Evolutionary conservation across 1,140 invertebrate genomes (phyloP), one percentile per base, ranked within the genome.

Genomic region (Megalopta genalis): DNA sequence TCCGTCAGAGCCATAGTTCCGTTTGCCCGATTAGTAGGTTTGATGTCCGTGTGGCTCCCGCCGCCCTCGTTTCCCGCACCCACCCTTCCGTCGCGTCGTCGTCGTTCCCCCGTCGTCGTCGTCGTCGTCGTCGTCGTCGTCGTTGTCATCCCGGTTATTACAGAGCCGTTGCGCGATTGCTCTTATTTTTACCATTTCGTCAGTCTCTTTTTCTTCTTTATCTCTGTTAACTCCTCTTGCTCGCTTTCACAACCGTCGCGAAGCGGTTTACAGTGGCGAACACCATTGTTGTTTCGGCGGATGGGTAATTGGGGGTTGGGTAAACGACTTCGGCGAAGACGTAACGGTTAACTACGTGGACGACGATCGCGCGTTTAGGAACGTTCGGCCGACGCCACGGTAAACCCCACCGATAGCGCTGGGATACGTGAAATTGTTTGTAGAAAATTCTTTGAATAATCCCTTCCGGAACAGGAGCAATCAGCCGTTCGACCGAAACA

Each of bases 1-100:
- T 76, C 74, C 59, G 67, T 27, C 67, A 66, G 57, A 63, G 67
- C 37, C 46, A 32, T 12, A 77, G 62, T 57, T 79, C 82, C 82
- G 74, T 46, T 73, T 69, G 42, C 57, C 59, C 77, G 68, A 85
- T 64, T 60, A 85, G 78, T 84, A 85, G 54, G 32, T 84, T 80
- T 76, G 59, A 85, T 85, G 83, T 85, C 66, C 64, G 27, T n/a
- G n/a, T 52, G 64, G 67, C 25, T 12, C 49, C 49, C 32, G 69
- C 64, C 65, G 63, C 16, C 18, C 78, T 49, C 72, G 72, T 80
- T 80, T 80, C 78, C 75, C 39, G 6, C 37, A 9, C 16, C 52
- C 25, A 2, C 39, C 12, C 39, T 1, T 6, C 49, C 49, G 1
- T 4, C 32, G 32, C 49, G n/a, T n/a, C n/a, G n/a, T n/a, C n/a